phyloP scores from a whole-genome alignment of 2,113 vertebrate genomes.

The Malaclemys terrapin region DNA sequence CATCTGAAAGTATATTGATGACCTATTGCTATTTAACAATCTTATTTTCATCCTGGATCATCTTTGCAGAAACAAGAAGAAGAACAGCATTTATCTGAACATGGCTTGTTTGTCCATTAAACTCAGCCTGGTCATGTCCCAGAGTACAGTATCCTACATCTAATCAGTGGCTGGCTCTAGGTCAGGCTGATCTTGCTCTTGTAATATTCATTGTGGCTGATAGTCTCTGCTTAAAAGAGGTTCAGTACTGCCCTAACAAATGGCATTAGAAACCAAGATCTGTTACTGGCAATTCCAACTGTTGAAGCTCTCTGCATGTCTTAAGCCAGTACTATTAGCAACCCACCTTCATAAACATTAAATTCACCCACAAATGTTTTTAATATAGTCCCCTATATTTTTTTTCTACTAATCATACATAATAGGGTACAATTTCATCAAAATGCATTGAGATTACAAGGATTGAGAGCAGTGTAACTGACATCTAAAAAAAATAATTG shows the following conservation, averaged over 20 bases:
- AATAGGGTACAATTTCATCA: neutral
- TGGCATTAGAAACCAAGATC: neutral
- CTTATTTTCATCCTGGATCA: neutral
- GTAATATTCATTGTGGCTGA: neutral
- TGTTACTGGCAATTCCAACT: neutral
- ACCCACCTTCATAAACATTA: neutral
- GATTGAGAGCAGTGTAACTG: neutral
- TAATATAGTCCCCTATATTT: neutral
- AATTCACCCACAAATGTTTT: neutral
- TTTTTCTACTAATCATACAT: neutral
- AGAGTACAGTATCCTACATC: neutral
- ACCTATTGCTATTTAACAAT: neutral
- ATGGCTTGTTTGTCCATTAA: neutral
- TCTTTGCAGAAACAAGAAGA: neutral
- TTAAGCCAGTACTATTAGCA: neutral
- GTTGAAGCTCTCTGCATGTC: neutral
- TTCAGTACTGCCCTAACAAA: neutral
- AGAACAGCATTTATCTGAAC: neutral
- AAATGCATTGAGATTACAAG: neutral
- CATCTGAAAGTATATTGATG: neutral
- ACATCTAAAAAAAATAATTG: neutral
- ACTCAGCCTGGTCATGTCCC: neutral
- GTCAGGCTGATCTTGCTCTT: neutral
- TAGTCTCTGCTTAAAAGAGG: neutral
- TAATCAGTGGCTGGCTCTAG: neutral